Conservation (phyloP, 2,797 vertebrate species). For the Darevskia mixta region DNA sequence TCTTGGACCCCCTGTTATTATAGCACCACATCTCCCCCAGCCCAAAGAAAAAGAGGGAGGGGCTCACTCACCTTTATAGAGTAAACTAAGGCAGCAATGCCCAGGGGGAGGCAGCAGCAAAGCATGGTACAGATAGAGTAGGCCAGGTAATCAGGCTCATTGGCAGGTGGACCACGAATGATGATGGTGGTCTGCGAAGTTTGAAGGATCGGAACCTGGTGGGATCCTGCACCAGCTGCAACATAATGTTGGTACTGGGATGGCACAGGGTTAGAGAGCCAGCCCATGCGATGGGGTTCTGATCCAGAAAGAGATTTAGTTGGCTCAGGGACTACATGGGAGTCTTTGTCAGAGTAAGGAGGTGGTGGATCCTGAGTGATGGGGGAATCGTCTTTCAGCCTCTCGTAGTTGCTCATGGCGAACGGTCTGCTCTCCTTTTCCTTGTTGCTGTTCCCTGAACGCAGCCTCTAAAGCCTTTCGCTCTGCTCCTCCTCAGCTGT, state of each 20-base stretch:
- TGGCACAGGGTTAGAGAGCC: neutral
- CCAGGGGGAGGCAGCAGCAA: conserved; percentile 84
- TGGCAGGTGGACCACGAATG: rapidly evolving
- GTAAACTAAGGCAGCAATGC: conserved; percentile 80
- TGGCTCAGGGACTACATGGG: neutral
- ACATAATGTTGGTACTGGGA: neutral
- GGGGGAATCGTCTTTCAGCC: neutral
- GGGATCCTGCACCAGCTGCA: neutral
- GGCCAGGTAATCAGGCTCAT: conserved; percentile 75
- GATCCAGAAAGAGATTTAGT: neutral
- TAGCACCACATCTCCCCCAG: too few relatives aligned
- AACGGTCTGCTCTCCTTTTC: too few relatives aligned
- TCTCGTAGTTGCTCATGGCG: neutral
- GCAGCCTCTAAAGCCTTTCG: too few relatives aligned
- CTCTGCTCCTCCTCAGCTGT: neutral
- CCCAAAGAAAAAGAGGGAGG: too few relatives aligned
- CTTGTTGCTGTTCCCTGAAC: neutral
- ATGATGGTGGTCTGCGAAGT: neutral
- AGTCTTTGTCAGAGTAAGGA: neutral
- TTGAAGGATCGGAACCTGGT: neutral
- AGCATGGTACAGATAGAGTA: conserved; percentile 84
- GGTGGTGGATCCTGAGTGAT: too few relatives aligned
- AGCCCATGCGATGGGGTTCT: neutral
- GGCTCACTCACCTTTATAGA: conserved; percentile 75
- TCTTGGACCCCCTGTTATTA: too few relatives aligned